A percentile compares a stretch with the other conserved stretches of the same genome.
Conservation (phyloP, 1,140 invertebrate genomes). For the Lordiphosa clarofinis region DNA sequence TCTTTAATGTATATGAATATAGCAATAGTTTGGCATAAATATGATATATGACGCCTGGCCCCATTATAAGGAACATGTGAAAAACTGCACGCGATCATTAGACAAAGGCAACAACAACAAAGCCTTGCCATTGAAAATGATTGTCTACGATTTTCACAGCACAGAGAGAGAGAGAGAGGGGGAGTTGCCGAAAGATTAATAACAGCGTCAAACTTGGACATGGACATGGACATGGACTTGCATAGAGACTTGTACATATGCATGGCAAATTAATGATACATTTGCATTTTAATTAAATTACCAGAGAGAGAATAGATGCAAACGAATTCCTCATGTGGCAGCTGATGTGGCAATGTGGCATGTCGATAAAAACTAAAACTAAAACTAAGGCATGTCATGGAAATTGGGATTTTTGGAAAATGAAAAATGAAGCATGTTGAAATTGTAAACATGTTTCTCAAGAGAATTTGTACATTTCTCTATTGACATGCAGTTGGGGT, state of each 20-base stretch:
- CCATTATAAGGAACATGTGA: slow-evolving; percentile 63
- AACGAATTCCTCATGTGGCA: slow-evolving; percentile 47
- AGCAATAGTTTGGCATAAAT: slow-evolving; percentile 72
- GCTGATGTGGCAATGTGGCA: slow-evolving; percentile 29
- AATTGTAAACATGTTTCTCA: no score
- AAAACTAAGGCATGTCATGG: slow-evolving; percentile 1
- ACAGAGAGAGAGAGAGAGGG: background rate
- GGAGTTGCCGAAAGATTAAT: slow-evolving; percentile 69
- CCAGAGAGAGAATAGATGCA: slow-evolving; percentile 12
- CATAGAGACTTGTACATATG: slow-evolving; percentile 4
- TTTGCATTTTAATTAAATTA: slow-evolving; percentile 74
- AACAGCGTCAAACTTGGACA: slow-evolving; percentile 64
- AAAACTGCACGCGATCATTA: slow-evolving; percentile 76
- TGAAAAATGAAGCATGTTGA: no score
- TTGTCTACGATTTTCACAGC: slow-evolving; percentile 37
- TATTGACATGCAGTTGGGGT: no score
- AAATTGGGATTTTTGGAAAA: slow-evolving; percentile 4
- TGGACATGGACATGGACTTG: slow-evolving; percentile 20
- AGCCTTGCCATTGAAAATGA: slow-evolving; percentile 73
- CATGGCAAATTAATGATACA: slow-evolving; percentile 66
- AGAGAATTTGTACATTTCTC: no score
- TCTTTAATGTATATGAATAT: slow-evolving; percentile 50
- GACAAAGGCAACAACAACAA: slow-evolving; percentile 56
- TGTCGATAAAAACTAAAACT: slow-evolving; percentile 12
- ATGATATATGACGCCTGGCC: slow-evolving; percentile 64